These are phyloP conservation scores for Pseudochromis fuscus DNA, from an alignment of 2,797 vertebrate genomes.

Conservation along the genomic window DNA sequence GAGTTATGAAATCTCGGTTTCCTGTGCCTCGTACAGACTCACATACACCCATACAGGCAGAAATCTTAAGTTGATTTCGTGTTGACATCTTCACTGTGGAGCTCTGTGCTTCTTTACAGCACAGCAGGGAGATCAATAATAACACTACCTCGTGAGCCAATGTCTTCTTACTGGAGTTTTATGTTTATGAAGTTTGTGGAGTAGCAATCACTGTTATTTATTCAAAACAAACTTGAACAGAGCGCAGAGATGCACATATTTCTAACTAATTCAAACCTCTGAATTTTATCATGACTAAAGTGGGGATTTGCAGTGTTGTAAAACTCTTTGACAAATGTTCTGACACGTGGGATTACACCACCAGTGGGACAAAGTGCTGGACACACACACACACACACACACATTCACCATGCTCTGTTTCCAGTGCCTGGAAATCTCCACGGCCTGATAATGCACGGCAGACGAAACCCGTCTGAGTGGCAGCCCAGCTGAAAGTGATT, in stretches of 20 bases:
- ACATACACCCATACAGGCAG: conserved; percentile 29
- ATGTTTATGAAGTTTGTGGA: conserved; percentile 18
- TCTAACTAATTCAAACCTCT: conserved; percentile 26
- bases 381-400: conserved; percentile 37
- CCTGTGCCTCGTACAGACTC: conserved; percentile 27
- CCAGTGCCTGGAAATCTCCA: conserved; percentile 51
- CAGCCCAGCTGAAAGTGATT: conserved; percentile 64
- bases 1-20: conserved; percentile 54
- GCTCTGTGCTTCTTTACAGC: neutral
- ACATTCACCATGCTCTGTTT: too few species aligned
- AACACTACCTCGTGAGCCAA: conserved; percentile 2
- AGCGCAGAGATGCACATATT: conserved; percentile 7
- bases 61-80: conserved; percentile 25
- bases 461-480: conserved; percentile 51
- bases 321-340: conserved; percentile 44
- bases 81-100: conserved; percentile 13
- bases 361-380: conserved; percentile 43
- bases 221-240: conserved; percentile 16
- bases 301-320: conserved; percentile 34
- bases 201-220: neutral
- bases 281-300: conserved; percentile 11
- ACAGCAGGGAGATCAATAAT: neutral
- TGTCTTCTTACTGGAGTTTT: conserved; percentile 5
- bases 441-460: conserved; percentile 55
- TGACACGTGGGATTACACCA: conserved; percentile 32